These are phyloP conservation scores for Muntiacus reevesi DNA, from an alignment of 2,113 vertebrate species.

Conservation along the genomic window DNA sequence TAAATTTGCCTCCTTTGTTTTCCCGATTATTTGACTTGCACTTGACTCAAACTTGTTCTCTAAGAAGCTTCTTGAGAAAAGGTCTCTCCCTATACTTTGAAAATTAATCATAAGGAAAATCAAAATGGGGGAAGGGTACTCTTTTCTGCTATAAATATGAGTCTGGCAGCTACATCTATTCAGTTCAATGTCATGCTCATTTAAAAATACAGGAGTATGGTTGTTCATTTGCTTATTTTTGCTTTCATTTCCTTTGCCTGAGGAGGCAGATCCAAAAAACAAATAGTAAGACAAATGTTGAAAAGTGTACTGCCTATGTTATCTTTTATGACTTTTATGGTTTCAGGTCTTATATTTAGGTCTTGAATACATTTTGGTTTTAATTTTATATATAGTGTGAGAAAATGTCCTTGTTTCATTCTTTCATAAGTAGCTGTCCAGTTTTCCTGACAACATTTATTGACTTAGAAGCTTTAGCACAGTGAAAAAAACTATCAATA, in stretches of 20 bases:
- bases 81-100: not conserved
- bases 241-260: not conserved
- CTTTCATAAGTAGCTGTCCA: not conserved
- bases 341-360: not conserved
- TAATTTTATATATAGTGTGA: not conserved
- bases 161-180: not conserved
- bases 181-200: not conserved
- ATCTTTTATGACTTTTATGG: not conserved
- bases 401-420: not conserved
- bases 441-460: not conserved
- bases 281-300: not conserved
- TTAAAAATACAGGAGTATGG: not conserved
- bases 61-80: slow-evolving; percentile 40
- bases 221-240: not conserved
- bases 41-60: slow-evolving; percentile 55
- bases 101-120: slow-evolving; percentile 20
- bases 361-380: not conserved
- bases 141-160: not conserved
- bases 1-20: slow-evolving; percentile 62
- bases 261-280: not conserved
- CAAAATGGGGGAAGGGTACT: not conserved
- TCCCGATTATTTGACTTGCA: slow-evolving; percentile 69
- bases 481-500: not conserved
- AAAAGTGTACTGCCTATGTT: not conserved
- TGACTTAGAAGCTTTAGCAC: not conserved